Percentiles rank a stretch among this genome's conserved stretches.
Evolutionary conservation across 2,888 invertebrate genomes (phyloP).

Genomic region (Eilema depressum): DNA sequence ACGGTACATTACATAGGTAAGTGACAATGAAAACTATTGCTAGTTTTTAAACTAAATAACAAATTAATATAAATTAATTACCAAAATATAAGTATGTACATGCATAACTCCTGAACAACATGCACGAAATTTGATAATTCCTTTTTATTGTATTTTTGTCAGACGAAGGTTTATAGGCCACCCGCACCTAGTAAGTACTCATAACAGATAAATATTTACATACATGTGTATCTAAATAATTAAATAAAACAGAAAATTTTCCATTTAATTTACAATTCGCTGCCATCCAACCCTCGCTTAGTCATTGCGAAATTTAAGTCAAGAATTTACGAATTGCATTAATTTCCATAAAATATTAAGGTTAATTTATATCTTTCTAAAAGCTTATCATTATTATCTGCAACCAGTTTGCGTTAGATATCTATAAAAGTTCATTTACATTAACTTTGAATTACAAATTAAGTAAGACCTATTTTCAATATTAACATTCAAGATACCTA

Average conservation of each 20-base stretch:
- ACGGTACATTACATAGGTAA: conserved; percentile 86
- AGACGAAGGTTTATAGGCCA: too few species aligned
- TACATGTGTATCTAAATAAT: not conserved
- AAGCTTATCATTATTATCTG: not conserved
- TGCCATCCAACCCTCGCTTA: not conserved
- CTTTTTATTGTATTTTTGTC: too few species aligned
- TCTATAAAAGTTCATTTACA: not conserved
- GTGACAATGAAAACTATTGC: conserved; percentile 37
- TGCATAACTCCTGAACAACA: too few species aligned
- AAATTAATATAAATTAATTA: too few species aligned
- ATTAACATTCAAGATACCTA: not conserved
- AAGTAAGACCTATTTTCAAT: conserved; percentile 1
- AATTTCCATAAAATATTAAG: not conserved
- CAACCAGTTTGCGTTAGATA: not conserved
- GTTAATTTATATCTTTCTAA: conserved; percentile 1
- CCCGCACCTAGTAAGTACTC: too few species aligned
- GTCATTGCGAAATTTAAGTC: not conserved
- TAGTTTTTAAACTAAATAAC: too few species aligned
- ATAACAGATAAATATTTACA: too few species aligned
- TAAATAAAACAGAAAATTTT: not conserved
- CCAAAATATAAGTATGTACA: too few species aligned
- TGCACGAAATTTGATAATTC: too few species aligned
- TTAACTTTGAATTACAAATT: conserved; percentile 9
- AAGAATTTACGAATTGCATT: not conserved
- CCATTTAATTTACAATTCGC: not conserved